Evolutionary conservation across 2,113 vertebrate species (phyloP), one percentile per base, ranked within the genome.

Genomic region (Pao palembangensis): DNA sequence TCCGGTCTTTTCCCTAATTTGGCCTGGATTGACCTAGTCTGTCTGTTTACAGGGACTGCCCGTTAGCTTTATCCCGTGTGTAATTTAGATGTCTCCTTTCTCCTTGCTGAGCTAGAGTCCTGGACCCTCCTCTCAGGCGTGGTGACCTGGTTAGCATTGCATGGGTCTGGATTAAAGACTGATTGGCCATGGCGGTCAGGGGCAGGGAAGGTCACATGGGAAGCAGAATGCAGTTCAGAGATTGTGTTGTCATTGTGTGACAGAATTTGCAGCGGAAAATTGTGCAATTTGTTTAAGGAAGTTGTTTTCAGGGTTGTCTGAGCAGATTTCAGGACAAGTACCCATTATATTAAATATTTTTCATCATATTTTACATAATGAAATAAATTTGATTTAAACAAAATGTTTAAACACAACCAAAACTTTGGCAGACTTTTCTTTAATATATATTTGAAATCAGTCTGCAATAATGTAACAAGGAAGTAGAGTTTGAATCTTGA

Each of bases 21-120:
- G 73, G 63, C 65, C 47, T 57, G 59, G 55, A 48, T 44, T 81
- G 75, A 79, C 73, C 80, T 75, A 2, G 51, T 78, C 71, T 83
- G 76, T 82, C 64, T 81, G 64, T 28, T 2, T 58, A 20, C 4
- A 3, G 48, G 58, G 62, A 62, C 53, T 65, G 55, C 83, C 75
- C 67, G 41, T 79, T 79, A 64, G 58, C 67, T 69, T 81, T 79
- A 16, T 7, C 65, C 60, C 58, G 58, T 64, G 87, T 77, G 53
- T 89, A 90, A 90, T 92, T 81, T 92, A 93, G 90, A 84, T 78
- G 88, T 93, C 85, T 87, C 63, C 52, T 83, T 75, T 81, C 76
- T 69, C 62, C 77, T 68, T 77, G 80, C 72, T 58, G 76, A 72
- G 61, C 51, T 55, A 42, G 21, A 73, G 67, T 65, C 43, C 57